Evolutionary conservation across 2,888 invertebrate species (phyloP).

Genomic region (Thyatira batis): DNA sequence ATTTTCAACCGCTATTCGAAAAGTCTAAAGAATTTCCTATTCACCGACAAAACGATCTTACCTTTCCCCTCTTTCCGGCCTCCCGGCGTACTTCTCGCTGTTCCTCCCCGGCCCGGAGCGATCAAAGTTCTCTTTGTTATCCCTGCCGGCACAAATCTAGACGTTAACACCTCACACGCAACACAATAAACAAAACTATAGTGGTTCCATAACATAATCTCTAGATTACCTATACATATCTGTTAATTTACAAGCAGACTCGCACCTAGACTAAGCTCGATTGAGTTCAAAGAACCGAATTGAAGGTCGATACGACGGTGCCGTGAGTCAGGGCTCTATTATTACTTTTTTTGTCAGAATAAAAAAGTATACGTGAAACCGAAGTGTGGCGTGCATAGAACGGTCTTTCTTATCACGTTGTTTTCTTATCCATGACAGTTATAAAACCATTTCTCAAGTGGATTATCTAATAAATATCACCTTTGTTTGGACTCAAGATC

Average conservation of each 20-base stretch:
- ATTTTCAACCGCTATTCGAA: too few species aligned
- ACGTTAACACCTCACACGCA: slow-evolving; percentile 19
- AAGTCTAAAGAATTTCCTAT: too few species aligned
- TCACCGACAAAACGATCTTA: too few species aligned
- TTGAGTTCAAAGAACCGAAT: slow-evolving; percentile 67
- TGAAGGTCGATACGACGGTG: slow-evolving; percentile 65
- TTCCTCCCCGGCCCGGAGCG: slow-evolving; percentile 66
- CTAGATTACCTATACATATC: slow-evolving; percentile 62
- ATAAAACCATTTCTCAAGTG: neutral
- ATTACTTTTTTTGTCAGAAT: slow-evolving; percentile 58
- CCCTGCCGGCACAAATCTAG: slow-evolving; percentile 48
- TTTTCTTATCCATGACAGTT: neutral
- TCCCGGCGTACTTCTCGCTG: slow-evolving; percentile 66
- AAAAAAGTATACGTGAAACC: slow-evolving; percentile 47
- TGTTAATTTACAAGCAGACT: slow-evolving; percentile 32
- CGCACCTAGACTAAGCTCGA: slow-evolving; percentile 31
- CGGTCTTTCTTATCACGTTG: neutral
- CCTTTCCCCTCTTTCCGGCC: slow-evolving; percentile 55
- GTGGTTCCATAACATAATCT: slow-evolving; percentile 17
- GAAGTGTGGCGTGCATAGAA: slow-evolving; percentile 10
- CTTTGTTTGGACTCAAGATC: too few species aligned
- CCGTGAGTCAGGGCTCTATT: slow-evolving; percentile 67
- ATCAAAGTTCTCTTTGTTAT: slow-evolving; percentile 65
- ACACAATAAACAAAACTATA: slow-evolving; percentile 11
- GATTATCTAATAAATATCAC: too few species aligned